These are phyloP conservation scores for Suncus etruscus DNA, from an alignment of 2,113 vertebrate species.

Conservation along the genomic window DNA sequence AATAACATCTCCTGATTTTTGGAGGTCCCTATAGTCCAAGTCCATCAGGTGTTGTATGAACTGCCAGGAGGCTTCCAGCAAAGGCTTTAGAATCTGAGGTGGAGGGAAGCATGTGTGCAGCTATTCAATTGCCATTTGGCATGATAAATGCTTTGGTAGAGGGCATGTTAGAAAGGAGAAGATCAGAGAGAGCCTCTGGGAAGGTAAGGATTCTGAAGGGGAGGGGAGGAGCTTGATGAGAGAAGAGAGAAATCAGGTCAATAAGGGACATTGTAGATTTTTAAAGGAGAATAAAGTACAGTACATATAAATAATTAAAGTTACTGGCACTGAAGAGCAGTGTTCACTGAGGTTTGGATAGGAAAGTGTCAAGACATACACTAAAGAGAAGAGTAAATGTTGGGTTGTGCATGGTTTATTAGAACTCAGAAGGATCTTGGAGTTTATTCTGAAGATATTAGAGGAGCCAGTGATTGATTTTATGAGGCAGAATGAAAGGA, in stretches of 20 bases:
- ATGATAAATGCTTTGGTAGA: background rate
- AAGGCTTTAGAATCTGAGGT: too few species aligned
- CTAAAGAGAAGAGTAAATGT: background rate
- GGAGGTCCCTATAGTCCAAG: background rate
- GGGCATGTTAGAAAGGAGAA: background rate
- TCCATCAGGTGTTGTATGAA: background rate
- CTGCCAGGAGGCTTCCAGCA: background rate
- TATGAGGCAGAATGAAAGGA: background rate
- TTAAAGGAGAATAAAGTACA: background rate
- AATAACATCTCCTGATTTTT: background rate
- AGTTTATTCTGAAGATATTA: slow-evolving; percentile 7
- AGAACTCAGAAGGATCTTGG: background rate
- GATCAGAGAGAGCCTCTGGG: slow-evolving; percentile 1
- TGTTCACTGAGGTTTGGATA: background rate
- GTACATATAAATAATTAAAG: background rate
- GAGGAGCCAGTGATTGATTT: background rate
- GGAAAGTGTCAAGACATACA: background rate
- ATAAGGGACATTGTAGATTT: background rate
- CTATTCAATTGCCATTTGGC: background rate
- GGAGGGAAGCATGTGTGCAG: background rate
- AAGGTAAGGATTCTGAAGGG: slow-evolving; percentile 4
- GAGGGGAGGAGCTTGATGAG: slow-evolving; percentile 7
- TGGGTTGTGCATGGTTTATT: background rate
- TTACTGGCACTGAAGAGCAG: background rate
- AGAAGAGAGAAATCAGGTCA: background rate